Conservation (phyloP, 2,797 vertebrate genomes). For the Parotocinclus haroldoi region DNA sequence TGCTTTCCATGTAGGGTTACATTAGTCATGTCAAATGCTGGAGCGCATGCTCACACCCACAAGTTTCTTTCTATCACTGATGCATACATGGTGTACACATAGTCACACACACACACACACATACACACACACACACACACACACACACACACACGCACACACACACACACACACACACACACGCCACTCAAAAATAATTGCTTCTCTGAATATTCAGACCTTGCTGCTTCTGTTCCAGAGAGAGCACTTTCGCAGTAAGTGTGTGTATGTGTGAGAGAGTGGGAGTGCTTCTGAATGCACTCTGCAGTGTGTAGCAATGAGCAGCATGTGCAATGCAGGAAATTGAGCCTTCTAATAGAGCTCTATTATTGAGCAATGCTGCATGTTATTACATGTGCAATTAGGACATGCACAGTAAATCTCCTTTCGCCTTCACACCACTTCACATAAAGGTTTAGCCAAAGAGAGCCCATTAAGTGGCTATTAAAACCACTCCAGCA, state of each 20-base stretch:
- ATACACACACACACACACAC: conserved; percentile 29
- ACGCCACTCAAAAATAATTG: background rate
- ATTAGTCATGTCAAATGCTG: conserved; percentile 32
- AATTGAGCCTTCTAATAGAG: conserved; percentile 36
- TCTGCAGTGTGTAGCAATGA: conserved; percentile 9
- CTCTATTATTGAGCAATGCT: conserved; percentile 9
- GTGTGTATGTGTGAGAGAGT: background rate
- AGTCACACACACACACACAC: conserved; percentile 27
- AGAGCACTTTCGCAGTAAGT: conserved; percentile 4
- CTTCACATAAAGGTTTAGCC: conserved; percentile 44
- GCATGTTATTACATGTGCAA: conserved; percentile 39
- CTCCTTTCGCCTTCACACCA: conserved; percentile 43
- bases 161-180: conserved; percentile 25
- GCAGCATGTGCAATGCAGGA: conserved; percentile 18
- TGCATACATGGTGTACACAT: conserved; percentile 33
- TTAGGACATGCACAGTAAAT: conserved; percentile 38
- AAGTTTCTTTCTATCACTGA: background rate
- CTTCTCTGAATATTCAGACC: conserved; percentile 6
- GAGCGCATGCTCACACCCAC: conserved; percentile 23
- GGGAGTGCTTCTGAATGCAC: background rate
- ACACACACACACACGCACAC: conserved; percentile 25
- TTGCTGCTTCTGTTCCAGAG: background rate
- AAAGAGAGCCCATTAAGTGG: conserved; percentile 37
- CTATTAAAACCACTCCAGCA: conserved; percentile 36
- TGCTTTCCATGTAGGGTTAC: conserved; percentile 48